Evolutionary conservation across 2,113 vertebrate genomes (phyloP), one percentile per base, ranked within the genome.

Genomic region (Stigmatopora argus): DNA sequence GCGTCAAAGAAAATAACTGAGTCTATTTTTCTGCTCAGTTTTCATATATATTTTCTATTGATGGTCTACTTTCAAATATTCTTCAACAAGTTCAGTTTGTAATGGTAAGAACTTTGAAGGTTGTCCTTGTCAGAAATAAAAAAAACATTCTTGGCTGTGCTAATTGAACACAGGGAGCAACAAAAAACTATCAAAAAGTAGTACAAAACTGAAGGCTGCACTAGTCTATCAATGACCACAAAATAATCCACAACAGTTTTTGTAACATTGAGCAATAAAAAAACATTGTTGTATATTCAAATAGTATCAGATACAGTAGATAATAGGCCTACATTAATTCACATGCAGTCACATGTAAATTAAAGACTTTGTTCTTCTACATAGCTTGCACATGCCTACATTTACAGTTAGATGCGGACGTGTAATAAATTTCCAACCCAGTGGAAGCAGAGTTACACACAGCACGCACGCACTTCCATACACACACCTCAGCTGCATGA

Each of bases 391-490:
- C 71, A 45, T 14, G 62, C 78, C 74, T 67, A 38, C 55, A n/a
- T 77, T 48, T 65, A 52, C 67, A 77, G 78, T 83, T 79, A 86
- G 82, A 83, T 83, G 77, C 78, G 78, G 83, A 85, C 72, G 74
- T 84, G 80, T 81, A 81, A 83, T 87, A 89, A 81, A 88, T 87
- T 81, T 55, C 34, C n/a, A 70, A 48, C 65, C 64, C 70, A 68
- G 74, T 78, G 81, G 81, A 86, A 85, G 80, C 73, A 74, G 65
- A 44, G 17, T 72, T 68, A 51, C 64, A 64, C 67, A 51, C 74
- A 31, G 26, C 26, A 62, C 66, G 35, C 62, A 66, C 65, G 38
- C 70, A 57, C 72, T 56, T 64, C 69, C 66, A 66, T 38, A 66
- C 69, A 69, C 59, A 51, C 64, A 68, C 84, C 83, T 73, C 15